Evolutionary conservation across 2,888 invertebrate genomes (phyloP), one percentile per base, ranked within the genome.

Genomic region (Aelia acuminata): DNA sequence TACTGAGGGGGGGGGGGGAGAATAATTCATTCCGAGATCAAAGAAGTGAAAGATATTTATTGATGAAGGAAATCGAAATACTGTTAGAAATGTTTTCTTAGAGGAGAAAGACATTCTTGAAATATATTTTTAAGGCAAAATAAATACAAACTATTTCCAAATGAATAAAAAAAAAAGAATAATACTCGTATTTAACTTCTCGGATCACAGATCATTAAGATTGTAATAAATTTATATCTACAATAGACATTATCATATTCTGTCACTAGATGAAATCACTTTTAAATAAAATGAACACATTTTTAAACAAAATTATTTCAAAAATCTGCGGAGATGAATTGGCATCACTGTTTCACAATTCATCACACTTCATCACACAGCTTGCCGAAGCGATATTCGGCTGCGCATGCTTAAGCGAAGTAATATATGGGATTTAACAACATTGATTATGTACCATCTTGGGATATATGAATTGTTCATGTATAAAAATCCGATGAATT

Each of bases 11-110:
- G 26, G 57, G n/a, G n/a, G 26, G 57, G 11, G 57, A 57, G 13
- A 11, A 57, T 57, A 57, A 57, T 57, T 57, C 57, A 57, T 57
- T 57, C 57, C 57, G 57, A 26, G 57, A 26, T 57, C 26, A 57
- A 57, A 57, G 57, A 57, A 57, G 57, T 57, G 57, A 13, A 26
- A 57, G 57, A 57, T 57, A 57, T 57, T 57, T 57, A 57, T 57
- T 57, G 57, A 26, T 26, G 57, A 57, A 57, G 57, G 57, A 57
- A 57, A 57, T 57, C 26, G 11, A 57, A 57, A n/a, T 57, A 1
- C n/a, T n/a, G 49, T 49, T 49, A 49, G 49, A 49, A 53, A 53
- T n/a, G 22, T 7, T 43, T 4, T 10, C 53, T 53, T 53, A 2
- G 57, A 57, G 13, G n/a, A 57, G 26, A 57, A 57, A 57, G 57